phyloP scores from a whole-genome alignment of 1,140 invertebrate species.

The Anadara kagoshimensis region DNA sequence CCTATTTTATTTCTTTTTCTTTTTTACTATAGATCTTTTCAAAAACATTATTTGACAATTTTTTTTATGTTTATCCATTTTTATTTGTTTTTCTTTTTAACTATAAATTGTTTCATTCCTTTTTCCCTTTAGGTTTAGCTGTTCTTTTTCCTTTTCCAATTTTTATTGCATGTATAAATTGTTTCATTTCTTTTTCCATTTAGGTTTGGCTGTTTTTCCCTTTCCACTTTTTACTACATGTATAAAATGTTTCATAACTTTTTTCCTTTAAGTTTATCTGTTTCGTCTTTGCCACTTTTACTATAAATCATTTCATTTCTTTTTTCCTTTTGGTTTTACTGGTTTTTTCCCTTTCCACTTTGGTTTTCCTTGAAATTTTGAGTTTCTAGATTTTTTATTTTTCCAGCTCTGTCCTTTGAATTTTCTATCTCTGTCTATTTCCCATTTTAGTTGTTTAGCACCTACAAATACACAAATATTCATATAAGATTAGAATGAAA shows the following conservation, averaged over 20 bases:
- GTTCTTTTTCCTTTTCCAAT: no score
- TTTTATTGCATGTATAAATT: no score
- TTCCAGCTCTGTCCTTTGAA: conserved; percentile 45
- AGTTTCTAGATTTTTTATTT: conserved; percentile 30
- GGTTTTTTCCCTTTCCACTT: conserved; percentile 9
- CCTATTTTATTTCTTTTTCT: no score
- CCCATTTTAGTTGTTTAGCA: conserved; percentile 66
- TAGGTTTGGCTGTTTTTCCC: no score
- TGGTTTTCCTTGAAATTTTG: conserved; percentile 5
- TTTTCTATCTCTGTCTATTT: conserved; percentile 56
- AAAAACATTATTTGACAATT: background rate
- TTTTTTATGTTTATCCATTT: background rate
- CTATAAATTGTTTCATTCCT: background rate
- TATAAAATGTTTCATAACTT: no score
- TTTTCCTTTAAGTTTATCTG: no score
- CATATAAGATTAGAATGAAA: background rate
- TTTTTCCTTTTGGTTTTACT: background rate
- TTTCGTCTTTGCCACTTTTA: no score
- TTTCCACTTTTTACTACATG: no score
- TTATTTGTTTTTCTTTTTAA: background rate
- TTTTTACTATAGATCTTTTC: no score
- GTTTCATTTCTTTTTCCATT: no score
- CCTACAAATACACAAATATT: conserved; percentile 43
- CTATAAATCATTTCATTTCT: background rate
- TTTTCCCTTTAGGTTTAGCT: no score